Evolutionary conservation across 2,113 vertebrate species (phyloP).

Genomic region (Macquaria australasica): DNA sequence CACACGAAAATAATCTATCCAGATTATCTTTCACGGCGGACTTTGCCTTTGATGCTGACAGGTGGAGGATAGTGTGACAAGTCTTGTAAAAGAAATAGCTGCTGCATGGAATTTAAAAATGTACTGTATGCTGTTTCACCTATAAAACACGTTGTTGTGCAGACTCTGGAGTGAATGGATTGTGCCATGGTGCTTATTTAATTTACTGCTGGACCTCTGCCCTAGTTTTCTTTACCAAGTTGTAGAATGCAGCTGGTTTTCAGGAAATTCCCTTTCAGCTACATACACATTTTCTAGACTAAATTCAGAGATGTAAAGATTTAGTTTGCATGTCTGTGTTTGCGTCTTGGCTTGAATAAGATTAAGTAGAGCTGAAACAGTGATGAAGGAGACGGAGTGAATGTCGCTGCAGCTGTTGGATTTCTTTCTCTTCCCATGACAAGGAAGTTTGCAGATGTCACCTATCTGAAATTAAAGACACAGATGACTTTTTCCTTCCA

Average conservation of each 20-base stretch:
- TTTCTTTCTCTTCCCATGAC: slow-evolving; percentile 30
- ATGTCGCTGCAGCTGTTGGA: slow-evolving; percentile 64
- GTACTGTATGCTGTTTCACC: slow-evolving; percentile 18
- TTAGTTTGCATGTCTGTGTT: slow-evolving; percentile 22
- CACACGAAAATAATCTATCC: slow-evolving; percentile 59
- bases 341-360: slow-evolving; percentile 23
- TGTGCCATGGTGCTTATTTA: neutral
- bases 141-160: slow-evolving; percentile 25
- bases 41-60: slow-evolving; percentile 57
- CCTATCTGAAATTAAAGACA: slow-evolving; percentile 18
- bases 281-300: neutral
- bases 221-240: neutral
- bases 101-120: slow-evolving; percentile 33
- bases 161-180: neutral
- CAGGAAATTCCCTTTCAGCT: neutral
- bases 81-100: slow-evolving; percentile 36
- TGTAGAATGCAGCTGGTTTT: neutral
- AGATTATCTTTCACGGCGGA: slow-evolving; percentile 62
- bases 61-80: slow-evolving; percentile 65
- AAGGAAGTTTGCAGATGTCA: slow-evolving; percentile 28
- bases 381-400: slow-evolving; percentile 39
- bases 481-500: neutral
- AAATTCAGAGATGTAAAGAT: neutral
- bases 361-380: slow-evolving; percentile 43
- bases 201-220: neutral